Conservation (phyloP, 2,888 invertebrate genomes). For the Labia minor region DNA sequence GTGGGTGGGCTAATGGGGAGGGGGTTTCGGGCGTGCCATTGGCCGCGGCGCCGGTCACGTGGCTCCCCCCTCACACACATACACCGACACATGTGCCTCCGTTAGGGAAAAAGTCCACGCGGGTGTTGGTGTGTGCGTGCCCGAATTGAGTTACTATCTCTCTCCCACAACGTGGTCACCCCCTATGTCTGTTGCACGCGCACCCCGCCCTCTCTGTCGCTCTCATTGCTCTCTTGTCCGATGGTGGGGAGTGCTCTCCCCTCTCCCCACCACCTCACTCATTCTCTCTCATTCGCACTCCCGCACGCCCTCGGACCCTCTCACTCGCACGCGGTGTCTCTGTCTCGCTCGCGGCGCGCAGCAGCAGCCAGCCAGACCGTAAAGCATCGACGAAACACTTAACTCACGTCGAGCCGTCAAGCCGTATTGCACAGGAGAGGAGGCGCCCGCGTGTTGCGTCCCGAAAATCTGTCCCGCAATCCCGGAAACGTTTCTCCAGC, state of each 20-base stretch:
- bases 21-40: background rate
- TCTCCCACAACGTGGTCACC: constrained; percentile 8
- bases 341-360: constrained; percentile 13
- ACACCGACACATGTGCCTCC: no score
- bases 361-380: constrained; percentile 21
- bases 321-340: background rate
- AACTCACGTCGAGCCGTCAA: constrained; percentile 25
- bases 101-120: background rate
- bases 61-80: background rate
- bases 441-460: background rate
- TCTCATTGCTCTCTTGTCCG: background rate
- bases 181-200: constrained; percentile 13
- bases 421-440: constrained; percentile 9
- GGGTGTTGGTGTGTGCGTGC: no score
- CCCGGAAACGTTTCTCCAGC: background rate
- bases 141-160: background rate
- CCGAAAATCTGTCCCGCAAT: background rate
- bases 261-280: constrained; percentile 14
- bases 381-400: constrained; percentile 27
- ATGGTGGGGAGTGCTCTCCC: constrained; percentile 5
- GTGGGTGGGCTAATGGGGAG: background rate
- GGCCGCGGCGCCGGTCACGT: constrained; percentile 13
- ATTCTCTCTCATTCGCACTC: constrained; percentile 15
- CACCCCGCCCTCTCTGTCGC: background rate
- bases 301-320: constrained; percentile 13